Evolutionary conservation across 2,113 vertebrate genomes (phyloP).

Genomic region (Diadophis punctatus): DNA sequence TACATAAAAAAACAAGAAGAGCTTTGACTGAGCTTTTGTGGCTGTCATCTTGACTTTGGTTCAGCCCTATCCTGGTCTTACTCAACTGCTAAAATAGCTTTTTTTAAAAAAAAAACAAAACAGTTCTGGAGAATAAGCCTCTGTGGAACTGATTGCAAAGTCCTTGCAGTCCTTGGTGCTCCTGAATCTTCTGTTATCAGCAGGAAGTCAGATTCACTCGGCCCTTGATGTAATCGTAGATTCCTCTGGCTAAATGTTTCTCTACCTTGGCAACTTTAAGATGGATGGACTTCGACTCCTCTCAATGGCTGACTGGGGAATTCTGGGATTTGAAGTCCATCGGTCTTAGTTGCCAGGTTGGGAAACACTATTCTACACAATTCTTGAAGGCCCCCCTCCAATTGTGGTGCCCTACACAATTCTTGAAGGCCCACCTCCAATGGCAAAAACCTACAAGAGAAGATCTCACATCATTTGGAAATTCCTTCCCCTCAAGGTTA

Average conservation of each 20-base stretch:
- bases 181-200: background rate
- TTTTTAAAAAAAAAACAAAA: background rate
- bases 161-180: background rate
- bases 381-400: background rate
- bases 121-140: background rate
- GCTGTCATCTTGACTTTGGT: background rate
- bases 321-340: no score
- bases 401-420: no score
- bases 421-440: background rate
- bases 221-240: background rate
- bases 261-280: no score
- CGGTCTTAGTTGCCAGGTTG: no score
- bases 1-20: background rate
- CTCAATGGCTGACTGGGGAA: no score
- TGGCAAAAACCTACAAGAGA: background rate
- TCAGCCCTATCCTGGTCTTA: background rate
- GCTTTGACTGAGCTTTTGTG: background rate
- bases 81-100: background rate
- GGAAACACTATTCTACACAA: background rate
- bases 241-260: background rate
- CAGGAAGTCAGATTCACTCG: background rate
- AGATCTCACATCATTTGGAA: background rate
- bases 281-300: no score
- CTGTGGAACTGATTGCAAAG: background rate
- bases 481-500: background rate